These are phyloP conservation scores for Vulpes ferrilata DNA, from an alignment of 2,113 vertebrate genomes.

Conservation along the genomic window DNA sequence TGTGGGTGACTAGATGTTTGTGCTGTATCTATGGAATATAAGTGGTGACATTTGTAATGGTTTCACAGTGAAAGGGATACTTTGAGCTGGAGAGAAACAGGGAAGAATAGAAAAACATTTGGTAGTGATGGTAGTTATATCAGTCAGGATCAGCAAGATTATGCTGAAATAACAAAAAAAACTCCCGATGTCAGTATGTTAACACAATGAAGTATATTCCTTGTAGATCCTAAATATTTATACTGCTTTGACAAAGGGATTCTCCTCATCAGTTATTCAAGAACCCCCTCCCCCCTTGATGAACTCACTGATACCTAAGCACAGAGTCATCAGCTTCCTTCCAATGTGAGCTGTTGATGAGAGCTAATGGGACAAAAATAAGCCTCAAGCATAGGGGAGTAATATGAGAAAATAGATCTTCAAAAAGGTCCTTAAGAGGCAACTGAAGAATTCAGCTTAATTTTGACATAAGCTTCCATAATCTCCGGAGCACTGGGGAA, in stretches of 20 bases:
- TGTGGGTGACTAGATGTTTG: neutral
- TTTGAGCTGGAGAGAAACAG: neutral
- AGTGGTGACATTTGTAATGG: neutral
- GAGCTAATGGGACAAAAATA: neutral
- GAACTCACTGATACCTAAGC: neutral
- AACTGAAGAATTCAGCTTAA: neutral
- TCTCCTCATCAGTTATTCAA: neutral
- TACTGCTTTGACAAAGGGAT: neutral
- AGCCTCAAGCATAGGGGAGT: neutral
- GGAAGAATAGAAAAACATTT: neutral
- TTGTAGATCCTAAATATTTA: neutral
- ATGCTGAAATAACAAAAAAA: neutral
- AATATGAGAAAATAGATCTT: neutral
- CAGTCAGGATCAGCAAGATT: neutral
- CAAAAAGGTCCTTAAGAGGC: fast-evolving
- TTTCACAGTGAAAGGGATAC: neutral
- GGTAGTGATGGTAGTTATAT: neutral
- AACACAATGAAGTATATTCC: neutral
- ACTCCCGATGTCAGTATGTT: neutral
- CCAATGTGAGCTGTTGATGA: neutral
- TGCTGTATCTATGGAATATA: neutral
- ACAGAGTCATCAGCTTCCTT: neutral
- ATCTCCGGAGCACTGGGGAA: neutral
- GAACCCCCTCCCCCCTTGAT: no score
- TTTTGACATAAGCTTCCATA: neutral